These are phyloP conservation scores for Hymenopus coronatus DNA, from an alignment of 2,888 invertebrate species.

Conservation along the genomic window DNA sequence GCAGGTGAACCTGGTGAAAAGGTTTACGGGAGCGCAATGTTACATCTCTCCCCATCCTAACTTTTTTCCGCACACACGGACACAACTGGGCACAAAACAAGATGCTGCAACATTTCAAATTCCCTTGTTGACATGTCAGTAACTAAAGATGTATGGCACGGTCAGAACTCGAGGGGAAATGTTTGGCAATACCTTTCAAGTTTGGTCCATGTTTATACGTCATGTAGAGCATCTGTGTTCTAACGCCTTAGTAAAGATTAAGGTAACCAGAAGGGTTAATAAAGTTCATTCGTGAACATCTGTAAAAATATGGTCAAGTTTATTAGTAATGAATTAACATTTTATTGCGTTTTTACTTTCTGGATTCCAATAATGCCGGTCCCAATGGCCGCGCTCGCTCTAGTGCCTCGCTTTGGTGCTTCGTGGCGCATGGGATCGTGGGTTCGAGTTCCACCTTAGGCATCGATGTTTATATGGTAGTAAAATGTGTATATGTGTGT, in stretches of 20 bases:
- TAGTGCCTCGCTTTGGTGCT: too few species aligned
- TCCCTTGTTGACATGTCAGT: background rate
- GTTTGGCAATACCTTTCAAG: background rate
- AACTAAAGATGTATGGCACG: background rate
- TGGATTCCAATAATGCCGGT: too few species aligned
- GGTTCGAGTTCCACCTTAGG: too few species aligned
- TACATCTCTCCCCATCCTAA: background rate
- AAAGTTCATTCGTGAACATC: too few species aligned
- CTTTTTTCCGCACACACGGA: background rate
- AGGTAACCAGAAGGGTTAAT: too few species aligned
- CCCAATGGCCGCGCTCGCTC: too few species aligned
- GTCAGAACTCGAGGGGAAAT: background rate
- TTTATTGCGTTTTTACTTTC: too few species aligned
- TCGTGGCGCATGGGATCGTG: too few species aligned
- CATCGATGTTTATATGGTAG: too few species aligned
- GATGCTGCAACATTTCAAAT: background rate
- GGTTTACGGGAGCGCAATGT: background rate
- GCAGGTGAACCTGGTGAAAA: background rate
- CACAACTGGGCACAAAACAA: background rate
- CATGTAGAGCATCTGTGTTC: background rate
- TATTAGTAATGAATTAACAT: too few species aligned
- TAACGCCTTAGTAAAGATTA: background rate
- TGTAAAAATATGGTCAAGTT: too few species aligned
- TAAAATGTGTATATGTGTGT: too few species aligned
- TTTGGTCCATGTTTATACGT: background rate